A percentile compares a stretch with the other conserved stretches of the same genome.
Conservation (phyloP, 2,113 vertebrate species). For the Gulo gulo region DNA sequence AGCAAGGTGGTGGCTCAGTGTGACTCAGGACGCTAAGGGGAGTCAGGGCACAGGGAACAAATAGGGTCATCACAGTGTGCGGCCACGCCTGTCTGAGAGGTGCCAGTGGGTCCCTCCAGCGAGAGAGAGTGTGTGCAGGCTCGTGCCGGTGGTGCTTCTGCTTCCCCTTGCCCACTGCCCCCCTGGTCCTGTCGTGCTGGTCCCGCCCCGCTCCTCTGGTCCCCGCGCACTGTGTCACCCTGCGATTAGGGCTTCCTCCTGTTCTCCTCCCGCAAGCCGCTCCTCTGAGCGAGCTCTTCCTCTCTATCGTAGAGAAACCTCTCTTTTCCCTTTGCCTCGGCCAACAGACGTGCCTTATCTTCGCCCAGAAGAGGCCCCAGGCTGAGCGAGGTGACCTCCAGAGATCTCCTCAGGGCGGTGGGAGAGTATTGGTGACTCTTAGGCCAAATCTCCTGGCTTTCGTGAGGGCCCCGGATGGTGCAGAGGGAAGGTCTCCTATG, state of each 20-base stretch:
- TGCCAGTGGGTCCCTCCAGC: background rate
- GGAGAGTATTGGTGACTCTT: background rate
- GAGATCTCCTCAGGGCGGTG: background rate
- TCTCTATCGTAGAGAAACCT: background rate
- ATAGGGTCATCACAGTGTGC: too few relatives aligned
- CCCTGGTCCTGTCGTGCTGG: background rate
- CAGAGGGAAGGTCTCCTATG: background rate
- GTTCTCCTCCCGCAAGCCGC: background rate
- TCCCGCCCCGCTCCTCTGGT: too few relatives aligned
- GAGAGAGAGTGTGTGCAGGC: background rate
- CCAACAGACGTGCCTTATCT: background rate
- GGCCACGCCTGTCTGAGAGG: background rate
- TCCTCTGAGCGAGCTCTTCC: too few relatives aligned
- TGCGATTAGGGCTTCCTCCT: background rate
- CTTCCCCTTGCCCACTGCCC: background rate
- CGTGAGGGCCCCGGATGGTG: too few relatives aligned
- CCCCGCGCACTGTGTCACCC: background rate
- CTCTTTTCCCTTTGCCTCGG: too few relatives aligned
- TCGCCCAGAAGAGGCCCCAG: accelerated
- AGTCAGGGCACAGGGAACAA: background rate
- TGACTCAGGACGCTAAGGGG: background rate
- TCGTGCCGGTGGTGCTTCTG: accelerated
- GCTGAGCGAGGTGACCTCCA: accelerated
- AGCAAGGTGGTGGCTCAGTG: background rate
- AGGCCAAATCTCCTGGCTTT: background rate